Percentiles rank a stretch among this genome's conserved stretches.
phyloP scores from a whole-genome alignment of 2,888 invertebrate species.

The Platycheirus rosarum region DNA sequence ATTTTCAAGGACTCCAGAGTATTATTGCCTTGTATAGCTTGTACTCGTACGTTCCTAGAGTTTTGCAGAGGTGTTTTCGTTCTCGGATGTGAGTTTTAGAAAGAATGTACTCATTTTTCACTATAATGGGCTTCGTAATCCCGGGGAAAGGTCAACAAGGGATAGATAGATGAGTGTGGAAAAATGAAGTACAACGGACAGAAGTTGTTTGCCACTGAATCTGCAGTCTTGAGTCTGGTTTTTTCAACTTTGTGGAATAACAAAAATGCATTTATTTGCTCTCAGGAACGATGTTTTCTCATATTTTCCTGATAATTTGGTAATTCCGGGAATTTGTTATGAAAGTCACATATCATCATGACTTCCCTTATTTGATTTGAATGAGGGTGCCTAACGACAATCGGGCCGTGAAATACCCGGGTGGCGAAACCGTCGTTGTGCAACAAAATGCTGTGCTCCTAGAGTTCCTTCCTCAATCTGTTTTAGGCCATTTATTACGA shows the following conservation, averaged over 20 bases:
- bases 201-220: background rate
- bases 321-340: background rate
- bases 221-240: no score
- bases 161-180: slow-evolving; percentile 17
- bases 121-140: slow-evolving; percentile 8
- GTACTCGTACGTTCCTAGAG: no score
- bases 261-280: background rate
- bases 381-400: background rate
- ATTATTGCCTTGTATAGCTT: slow-evolving; percentile 27
- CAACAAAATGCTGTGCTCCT: background rate
- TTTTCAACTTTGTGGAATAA: background rate
- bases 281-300: background rate
- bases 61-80: slow-evolving; percentile 28
- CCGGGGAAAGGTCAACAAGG: slow-evolving; percentile 28
- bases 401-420: background rate
- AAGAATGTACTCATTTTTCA: slow-evolving; percentile 17
- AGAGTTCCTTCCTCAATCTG: background rate
- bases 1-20: slow-evolving; percentile 30
- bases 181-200: slow-evolving; percentile 11
- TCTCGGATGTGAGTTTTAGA: slow-evolving; percentile 16
- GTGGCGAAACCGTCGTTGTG: background rate
- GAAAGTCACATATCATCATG: background rate
- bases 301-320: no score
- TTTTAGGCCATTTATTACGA: background rate
- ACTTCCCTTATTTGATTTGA: background rate